Percentiles rank a stretch among this genome's conserved stretches.
These are phyloP conservation scores for Petroica traversi DNA, from an alignment of 2,113 vertebrate species.

Conservation along the genomic window DNA sequence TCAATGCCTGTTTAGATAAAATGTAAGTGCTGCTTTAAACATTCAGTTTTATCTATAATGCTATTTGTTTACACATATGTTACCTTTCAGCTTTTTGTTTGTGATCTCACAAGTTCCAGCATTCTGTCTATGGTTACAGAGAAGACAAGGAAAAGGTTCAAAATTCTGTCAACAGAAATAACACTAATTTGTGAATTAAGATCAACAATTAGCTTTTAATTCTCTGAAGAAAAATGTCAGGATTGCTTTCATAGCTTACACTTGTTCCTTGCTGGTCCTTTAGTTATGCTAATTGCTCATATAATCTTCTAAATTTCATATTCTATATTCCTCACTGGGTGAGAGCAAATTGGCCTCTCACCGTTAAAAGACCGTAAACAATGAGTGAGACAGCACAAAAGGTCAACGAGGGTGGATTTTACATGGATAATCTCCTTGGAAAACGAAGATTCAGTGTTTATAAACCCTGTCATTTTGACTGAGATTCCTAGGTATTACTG, in stretches of 20 bases:
- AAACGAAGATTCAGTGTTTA: not conserved
- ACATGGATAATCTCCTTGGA: not conserved
- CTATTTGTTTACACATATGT: not conserved
- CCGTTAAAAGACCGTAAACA: not conserved
- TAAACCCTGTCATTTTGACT: not conserved
- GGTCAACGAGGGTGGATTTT: not conserved
- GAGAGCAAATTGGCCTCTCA: not conserved
- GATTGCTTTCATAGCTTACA: not conserved
- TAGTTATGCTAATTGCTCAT: not conserved
- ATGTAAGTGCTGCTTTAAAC: slow-evolving; percentile 76
- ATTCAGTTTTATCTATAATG: not conserved
- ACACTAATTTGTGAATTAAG: not conserved
- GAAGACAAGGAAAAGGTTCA: not conserved
- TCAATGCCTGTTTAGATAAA: slow-evolving; percentile 77
- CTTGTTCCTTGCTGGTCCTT: not conserved
- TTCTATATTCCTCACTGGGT: not conserved
- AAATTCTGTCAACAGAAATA: not conserved
- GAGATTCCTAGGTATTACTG: not conserved
- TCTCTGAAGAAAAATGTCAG: not conserved
- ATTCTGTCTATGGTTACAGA: not conserved
- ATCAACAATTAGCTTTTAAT: not conserved
- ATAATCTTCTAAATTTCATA: not conserved
- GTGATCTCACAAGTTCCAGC: not conserved
- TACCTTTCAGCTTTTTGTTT: not conserved
- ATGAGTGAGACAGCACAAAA: not conserved